phyloP scores from a whole-genome alignment of 2,888 invertebrate genomes.

The Lycia hirtaria region DNA sequence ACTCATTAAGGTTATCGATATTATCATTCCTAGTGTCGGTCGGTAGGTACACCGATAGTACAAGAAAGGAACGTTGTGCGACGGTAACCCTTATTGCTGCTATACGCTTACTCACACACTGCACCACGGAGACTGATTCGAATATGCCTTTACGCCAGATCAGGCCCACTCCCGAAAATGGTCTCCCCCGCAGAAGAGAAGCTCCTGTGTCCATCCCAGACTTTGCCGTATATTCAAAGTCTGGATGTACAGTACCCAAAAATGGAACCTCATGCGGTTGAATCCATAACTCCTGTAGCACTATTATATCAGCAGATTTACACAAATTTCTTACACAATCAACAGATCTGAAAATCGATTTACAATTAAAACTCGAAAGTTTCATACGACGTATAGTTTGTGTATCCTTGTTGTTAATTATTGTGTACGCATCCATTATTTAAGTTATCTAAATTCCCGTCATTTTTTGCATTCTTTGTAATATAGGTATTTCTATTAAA shows the following conservation, averaged over 20 bases:
- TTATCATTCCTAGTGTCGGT: constrained; percentile 21
- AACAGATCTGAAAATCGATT: constrained; percentile 37
- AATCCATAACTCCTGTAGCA: constrained; percentile 44
- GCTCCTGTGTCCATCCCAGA: constrained; percentile 44
- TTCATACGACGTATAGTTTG: too few relatives aligned
- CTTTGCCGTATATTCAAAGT: constrained; percentile 39
- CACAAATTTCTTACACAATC: constrained; percentile 37
- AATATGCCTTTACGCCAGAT: constrained; percentile 43
- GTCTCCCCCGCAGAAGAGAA: constrained; percentile 36
- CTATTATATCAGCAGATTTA: constrained; percentile 30
- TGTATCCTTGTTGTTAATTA: too few relatives aligned
- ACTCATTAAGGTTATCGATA: constrained; percentile 37
- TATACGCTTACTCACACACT: constrained; percentile 35
- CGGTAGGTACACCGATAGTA: constrained; percentile 45
- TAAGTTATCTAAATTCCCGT: too few relatives aligned
- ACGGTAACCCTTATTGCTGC: constrained; percentile 23
- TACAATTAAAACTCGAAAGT: constrained; percentile 43
- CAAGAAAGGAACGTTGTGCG: constrained; percentile 23
- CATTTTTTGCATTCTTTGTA: too few relatives aligned
- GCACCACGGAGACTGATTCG: constrained; percentile 33
- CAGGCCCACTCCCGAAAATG: constrained; percentile 36
- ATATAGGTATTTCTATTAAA: too few relatives aligned
- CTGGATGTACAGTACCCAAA: constrained; percentile 33
- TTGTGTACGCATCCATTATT: too few relatives aligned
- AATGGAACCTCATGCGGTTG: constrained; percentile 40